These are phyloP conservation scores for Habroteleia sp. DNA, from an alignment of 2,888 invertebrate genomes.

Conservation along the genomic window DNA sequence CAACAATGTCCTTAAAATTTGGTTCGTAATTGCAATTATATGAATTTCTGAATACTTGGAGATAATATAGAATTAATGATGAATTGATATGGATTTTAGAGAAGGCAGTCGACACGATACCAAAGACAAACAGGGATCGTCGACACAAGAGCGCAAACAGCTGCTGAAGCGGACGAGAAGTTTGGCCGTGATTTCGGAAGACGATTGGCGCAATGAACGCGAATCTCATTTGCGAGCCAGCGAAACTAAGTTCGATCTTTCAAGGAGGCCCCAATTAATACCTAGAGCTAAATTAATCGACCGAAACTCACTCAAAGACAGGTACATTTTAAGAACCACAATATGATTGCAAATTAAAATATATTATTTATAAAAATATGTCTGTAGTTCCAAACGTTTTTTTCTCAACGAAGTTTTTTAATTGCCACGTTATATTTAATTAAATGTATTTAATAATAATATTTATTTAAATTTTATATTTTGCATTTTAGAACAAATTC, in stretches of 20 bases:
- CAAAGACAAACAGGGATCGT: slow-evolving; percentile 63
- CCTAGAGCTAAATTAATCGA: slow-evolving; percentile 90
- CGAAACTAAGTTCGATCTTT: slow-evolving; percentile 83
- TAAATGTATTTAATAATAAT: no score
- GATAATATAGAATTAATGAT: slow-evolving; percentile 5
- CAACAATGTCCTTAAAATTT: no score
- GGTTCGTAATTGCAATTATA: no score
- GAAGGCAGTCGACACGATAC: slow-evolving; percentile 73
- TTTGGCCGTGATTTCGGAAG: slow-evolving; percentile 89
- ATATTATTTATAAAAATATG: no score
- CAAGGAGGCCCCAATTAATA: slow-evolving; percentile 88
- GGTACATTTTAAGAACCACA: no score
- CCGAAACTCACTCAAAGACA: slow-evolving; percentile 88
- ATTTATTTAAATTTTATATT: no score
- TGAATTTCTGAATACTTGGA: no score
- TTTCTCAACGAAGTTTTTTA: no score
- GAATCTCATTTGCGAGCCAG: slow-evolving; percentile 72
- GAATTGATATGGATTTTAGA: slow-evolving; percentile 64
- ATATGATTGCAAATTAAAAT: no score
- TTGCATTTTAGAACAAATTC: no score
- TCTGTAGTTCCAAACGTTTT: no score
- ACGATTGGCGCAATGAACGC: slow-evolving; percentile 84
- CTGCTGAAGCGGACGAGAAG: slow-evolving; percentile 86
- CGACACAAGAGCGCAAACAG: slow-evolving; percentile 76
- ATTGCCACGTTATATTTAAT: no score